Evolutionary conservation across 2,113 vertebrate genomes (phyloP).

Genomic region (Recurvirostra avosetta): DNA sequence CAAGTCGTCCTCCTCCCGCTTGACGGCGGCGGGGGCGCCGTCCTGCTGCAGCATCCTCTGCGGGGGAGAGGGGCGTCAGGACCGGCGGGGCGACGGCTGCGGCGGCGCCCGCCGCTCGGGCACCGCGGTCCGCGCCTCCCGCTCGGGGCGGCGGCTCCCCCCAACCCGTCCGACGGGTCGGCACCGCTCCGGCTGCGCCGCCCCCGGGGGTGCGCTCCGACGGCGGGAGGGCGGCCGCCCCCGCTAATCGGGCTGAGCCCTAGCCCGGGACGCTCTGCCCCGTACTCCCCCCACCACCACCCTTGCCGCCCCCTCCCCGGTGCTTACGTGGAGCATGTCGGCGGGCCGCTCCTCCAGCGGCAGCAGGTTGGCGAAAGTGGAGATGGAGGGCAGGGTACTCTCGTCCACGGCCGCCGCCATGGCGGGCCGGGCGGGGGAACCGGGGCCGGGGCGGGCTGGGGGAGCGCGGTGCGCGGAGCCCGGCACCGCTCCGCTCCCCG

Average conservation of each 20-base stretch:
- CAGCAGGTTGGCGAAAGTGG: conserved; percentile 57
- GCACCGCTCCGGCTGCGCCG: background rate
- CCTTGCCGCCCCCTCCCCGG: too few species aligned
- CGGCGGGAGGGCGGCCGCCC: background rate
- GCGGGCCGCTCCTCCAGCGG: conserved; percentile 37
- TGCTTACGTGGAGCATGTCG: conserved; percentile 23
- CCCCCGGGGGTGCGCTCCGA: background rate
- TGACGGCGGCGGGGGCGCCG: conserved; percentile 36
- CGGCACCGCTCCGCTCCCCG: conserved; percentile 37
- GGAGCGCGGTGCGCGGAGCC: background rate
- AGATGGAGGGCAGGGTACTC: conserved; percentile 52
- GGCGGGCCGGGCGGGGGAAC: background rate
- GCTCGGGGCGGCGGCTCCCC: background rate
- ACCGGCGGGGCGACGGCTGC: background rate
- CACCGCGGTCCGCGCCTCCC: background rate
- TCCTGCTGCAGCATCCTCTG: conserved; percentile 67
- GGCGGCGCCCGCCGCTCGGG: background rate
- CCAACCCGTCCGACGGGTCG: conserved; percentile 26
- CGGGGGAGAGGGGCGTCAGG: conserved; percentile 4
- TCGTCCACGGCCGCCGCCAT: conserved; percentile 66
- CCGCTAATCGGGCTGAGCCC: background rate
- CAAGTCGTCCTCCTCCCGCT: conserved; percentile 86
- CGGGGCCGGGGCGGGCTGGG: background rate
- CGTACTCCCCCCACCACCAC: background rate
- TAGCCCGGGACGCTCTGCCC: background rate